These are phyloP conservation scores for crab-eating macaque (Macaca fascicularis) DNA, from an alignment of 2,113 vertebrate genomes.

Conservation along the genomic window T2T-MFA8v1.1 NC_088395.1:40971501-40972000, in stretches of 20 bases:
- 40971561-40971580: neutral
- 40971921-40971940: neutral
- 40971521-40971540: neutral
- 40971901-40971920: neutral
- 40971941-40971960: constrained; percentile 37
- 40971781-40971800: neutral
- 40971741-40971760: neutral
- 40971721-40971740: neutral
- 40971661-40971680: neutral
- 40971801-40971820: neutral
- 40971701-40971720: neutral
- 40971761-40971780: neutral
- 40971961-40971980: neutral
- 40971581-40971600: neutral
- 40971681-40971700: neutral
- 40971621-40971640: neutral
- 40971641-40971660: neutral
- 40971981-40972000: neutral
- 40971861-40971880: constrained; percentile 2
- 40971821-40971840: neutral
- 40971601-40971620: neutral
- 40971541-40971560: neutral
- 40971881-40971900: neutral
- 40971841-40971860: too few species aligned
- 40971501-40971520: neutral